These are phyloP conservation scores for Tachysurus vachellii DNA, from an alignment of 2,113 vertebrate genomes.

Conservation along the genomic window DNA sequence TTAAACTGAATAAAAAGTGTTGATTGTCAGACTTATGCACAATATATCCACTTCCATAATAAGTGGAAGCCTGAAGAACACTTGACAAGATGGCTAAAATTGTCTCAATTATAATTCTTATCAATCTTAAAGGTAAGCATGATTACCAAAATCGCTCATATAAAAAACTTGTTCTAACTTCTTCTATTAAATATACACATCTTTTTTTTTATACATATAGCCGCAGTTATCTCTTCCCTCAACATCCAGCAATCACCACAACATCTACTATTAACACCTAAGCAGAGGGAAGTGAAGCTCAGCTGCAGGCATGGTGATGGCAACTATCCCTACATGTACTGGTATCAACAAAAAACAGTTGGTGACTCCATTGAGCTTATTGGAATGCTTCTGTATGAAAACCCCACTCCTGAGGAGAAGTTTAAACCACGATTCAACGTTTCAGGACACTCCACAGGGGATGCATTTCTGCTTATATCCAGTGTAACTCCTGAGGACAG, in stretches of 20 bases:
- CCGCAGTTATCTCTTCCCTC: conserved; percentile 9
- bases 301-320: conserved; percentile 43
- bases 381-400: not conserved
- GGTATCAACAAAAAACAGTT: conserved; percentile 48
- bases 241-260: conserved; percentile 36
- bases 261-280: not conserved
- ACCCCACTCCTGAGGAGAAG: not conserved
- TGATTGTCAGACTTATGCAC: not conserved
- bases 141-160: too few relatives aligned
- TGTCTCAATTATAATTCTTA: too few relatives aligned
- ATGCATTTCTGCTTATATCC: not conserved
- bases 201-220: not conserved
- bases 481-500: too few relatives aligned
- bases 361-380: conserved; percentile 38
- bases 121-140: too few relatives aligned
- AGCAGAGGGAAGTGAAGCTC: conserved; percentile 23
- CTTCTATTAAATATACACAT: not conserved
- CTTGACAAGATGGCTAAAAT: too few relatives aligned
- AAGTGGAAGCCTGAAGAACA: not conserved
- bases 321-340: conserved; percentile 44
- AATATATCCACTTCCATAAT: not conserved
- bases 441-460: conserved; percentile 27
- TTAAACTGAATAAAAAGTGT: not conserved
- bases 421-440: conserved; percentile 37
- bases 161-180: not conserved